Evolutionary conservation across 2,797 vertebrate species (phyloP), one percentile per base, ranked within the genome.

Genomic region (Poeciliopsis infans): DNA sequence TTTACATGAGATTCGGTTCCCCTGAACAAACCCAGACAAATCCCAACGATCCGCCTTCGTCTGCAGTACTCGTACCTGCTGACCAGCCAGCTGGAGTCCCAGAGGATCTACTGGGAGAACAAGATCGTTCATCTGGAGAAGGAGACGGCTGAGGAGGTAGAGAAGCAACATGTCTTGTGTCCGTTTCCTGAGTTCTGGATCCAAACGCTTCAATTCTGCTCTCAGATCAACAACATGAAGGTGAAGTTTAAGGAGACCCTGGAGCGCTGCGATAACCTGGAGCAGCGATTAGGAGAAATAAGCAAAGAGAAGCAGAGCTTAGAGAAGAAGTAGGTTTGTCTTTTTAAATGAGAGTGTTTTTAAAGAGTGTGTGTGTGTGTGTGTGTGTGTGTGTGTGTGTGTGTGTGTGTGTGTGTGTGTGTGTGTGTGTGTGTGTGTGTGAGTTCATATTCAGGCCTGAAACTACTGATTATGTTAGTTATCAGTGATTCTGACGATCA

Each of bases 181-280:
- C 33, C 2, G 20, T 5, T 3, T 49, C 41, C 45, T 57, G 47
- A 7, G 18, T 57, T 53, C 39, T 6, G 49, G 6, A 28, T 53
- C 31, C 39, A 12, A 61, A 28, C n/a, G 43, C 41, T 77, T 45
- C n/a, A 33, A n/a, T 36, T 66, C 28, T 78, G 7, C 74, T 7
- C 82, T 77, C 95, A 99, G 98, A 98, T 99, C 88, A 99, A 96
- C 94, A 99, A 98, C 96, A 99, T 99, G 98, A 99, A 99, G 94
- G 93, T 95, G 7, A 99, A 99, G 85, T 99, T 99, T 92, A 99
- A 99, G 95, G 98, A 99, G 94, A 99, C 98, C 1, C 96, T 99
- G 91, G 98, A 99, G 92, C 98, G 97, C 87, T 99, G 98, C 80
- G 98, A 99, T 85, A 97, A 95, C 87, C 83, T 99, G 93, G 98